Percentiles rank a stretch among this genome's conserved stretches.
These are phyloP conservation scores for Pampus argenteus DNA, from an alignment of 2,797 vertebrate species.

Conservation along the genomic window DNA sequence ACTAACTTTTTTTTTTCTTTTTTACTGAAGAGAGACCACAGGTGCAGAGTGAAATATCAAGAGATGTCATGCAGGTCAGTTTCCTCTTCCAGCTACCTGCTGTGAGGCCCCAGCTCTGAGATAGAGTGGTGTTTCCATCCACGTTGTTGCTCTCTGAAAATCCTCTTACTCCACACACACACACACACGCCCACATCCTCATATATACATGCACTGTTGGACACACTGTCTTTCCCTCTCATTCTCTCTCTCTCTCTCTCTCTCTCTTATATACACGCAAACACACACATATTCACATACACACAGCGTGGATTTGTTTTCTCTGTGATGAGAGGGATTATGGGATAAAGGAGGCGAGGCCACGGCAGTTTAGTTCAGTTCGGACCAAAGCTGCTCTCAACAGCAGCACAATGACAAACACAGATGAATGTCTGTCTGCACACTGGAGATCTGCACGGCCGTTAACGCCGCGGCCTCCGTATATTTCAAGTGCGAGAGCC, in stretches of 20 bases:
- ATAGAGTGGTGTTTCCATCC: slow-evolving; percentile 44
- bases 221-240: slow-evolving; percentile 29
- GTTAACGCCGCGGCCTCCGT: slow-evolving; percentile 10
- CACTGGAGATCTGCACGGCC: slow-evolving; percentile 51
- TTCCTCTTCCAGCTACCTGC: slow-evolving; percentile 22
- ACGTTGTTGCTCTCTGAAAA: slow-evolving; percentile 64
- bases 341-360: slow-evolving; percentile 80
- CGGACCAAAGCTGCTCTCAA: slow-evolving; percentile 73
- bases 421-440: slow-evolving; percentile 64
- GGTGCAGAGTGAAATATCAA: slow-evolving; percentile 28
- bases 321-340: slow-evolving; percentile 87
- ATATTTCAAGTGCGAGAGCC: slow-evolving; percentile 37
- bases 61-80: slow-evolving; percentile 17
- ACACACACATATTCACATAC: slow-evolving; percentile 48
- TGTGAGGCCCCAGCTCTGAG: slow-evolving; percentile 27
- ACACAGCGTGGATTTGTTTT: slow-evolving; percentile 84
- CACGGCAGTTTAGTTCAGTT: slow-evolving; percentile 78
- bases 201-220: slow-evolving; percentile 21
- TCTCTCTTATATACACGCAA: slow-evolving; percentile 35
- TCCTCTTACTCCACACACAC: slow-evolving; percentile 73
- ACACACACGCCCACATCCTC: slow-evolving; percentile 16
- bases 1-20: background rate
- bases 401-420: slow-evolving; percentile 73
- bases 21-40: background rate
- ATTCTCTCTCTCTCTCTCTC: slow-evolving; percentile 23